Conservation (phyloP, 2,888 invertebrate genomes). For the Hemistola chrysoprasaria region DNA sequence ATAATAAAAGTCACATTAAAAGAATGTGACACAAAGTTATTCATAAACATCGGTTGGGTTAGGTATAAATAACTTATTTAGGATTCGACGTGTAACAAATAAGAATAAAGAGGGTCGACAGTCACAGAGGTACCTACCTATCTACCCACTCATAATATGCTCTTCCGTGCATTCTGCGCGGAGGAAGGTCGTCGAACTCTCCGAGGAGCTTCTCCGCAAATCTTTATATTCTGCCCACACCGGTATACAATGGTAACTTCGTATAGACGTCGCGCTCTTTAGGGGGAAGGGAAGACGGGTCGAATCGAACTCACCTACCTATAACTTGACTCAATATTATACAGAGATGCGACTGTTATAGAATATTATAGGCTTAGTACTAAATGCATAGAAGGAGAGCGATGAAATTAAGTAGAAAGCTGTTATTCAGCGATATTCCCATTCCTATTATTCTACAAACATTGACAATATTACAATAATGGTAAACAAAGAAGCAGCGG, state of each 20-base stretch:
- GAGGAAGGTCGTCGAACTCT: conserved; percentile 63
- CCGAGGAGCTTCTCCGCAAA: conserved; percentile 67
- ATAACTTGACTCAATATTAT: conserved; percentile 6
- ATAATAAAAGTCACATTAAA: conserved; percentile 2
- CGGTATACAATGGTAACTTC: conserved; percentile 39
- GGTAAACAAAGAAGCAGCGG: conserved; percentile 1
- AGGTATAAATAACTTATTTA: conserved; percentile 38
- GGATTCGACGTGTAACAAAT: conserved; percentile 42
- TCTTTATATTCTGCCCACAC: conserved; percentile 58
- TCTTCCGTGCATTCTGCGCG: conserved; percentile 63
- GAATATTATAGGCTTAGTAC: too few relatives aligned
- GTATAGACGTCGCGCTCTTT: conserved; percentile 38
- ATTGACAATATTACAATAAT: conserved; percentile 5
- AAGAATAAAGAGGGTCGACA: conserved; percentile 52
- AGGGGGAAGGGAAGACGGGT: conserved; percentile 34
- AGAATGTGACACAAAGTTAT: conserved; percentile 26
- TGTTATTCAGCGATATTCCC: neutral
- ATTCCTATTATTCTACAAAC: too few relatives aligned
- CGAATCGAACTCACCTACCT: conserved; percentile 24
- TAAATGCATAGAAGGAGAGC: neutral
- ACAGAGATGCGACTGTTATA: conserved; percentile 4
- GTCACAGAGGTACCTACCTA: conserved; percentile 43
- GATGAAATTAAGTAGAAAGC: neutral
- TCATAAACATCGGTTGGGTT: conserved; percentile 31
- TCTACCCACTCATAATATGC: conserved; percentile 40